Base-by-base conservation (phyloP, 2,888 invertebrate genomes). In the Laothoe populi region DNA sequence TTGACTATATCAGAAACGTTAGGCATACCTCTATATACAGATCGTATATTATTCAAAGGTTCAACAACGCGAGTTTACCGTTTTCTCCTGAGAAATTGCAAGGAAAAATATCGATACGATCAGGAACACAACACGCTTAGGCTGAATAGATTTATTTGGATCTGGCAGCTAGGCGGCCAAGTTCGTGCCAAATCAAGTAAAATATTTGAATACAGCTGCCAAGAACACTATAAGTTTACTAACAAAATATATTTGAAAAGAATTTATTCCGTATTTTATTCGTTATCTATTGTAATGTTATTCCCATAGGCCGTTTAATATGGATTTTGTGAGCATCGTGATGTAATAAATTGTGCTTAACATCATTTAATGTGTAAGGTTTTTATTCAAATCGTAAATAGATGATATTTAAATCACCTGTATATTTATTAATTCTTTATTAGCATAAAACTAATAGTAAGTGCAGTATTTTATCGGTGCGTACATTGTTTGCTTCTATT, bases 171-270 rank as follows among this genome's bases (percentile, higher is more conserved):
- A 53, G 53, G 35, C 31, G 19, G 53, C 31, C 53, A 53, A 53
- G 53, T 53, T 53, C 35, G 53, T 53, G 53, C 53, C 53, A 53
- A 53, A 53, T 53, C 53, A 35, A 53, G 53, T 53, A 31, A 53
- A 53, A 53, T 31, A 53, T 53, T 53, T 53, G 19, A 35, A 53
- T 53, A 53, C 31, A 11, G 35, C 31, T 53, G 53, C 31, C 53
- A 53, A 31, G 35, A 53, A 53, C 19, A 53, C 31, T 49, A 26
- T 11, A 53, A 53, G 31, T 53, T 53, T 53, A 35, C 35, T 31
- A 31, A 53, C 53, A 53, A 53, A 53, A 53, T 53, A 53, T 53
- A 53, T 53, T 53, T 31, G 53, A 53, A 53, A 53, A 16, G 35
- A 53, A 53, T 53, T 31, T 53, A 31, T 35, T 53, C 53, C 5